Evolutionary conservation across 2,113 vertebrate species (phyloP).

Genomic region (Pelecanoides urinatrix): DNA sequence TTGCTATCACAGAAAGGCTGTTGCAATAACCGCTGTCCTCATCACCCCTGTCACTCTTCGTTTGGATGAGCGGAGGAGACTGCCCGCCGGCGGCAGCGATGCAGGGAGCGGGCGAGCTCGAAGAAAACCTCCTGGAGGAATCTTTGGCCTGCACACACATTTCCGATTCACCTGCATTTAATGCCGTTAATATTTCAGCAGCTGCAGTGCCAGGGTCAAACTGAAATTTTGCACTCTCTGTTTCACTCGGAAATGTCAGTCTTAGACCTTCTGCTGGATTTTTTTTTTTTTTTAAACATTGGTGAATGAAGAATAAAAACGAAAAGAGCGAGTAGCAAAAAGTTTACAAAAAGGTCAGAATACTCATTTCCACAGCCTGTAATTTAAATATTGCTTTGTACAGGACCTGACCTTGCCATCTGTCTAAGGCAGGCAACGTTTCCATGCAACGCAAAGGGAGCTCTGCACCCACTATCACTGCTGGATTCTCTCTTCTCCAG

Average conservation of each 20-base stretch:
- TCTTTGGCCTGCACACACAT: constrained; percentile 28
- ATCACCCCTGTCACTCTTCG: constrained; percentile 37
- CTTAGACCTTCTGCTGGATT: not conserved
- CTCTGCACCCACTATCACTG: not conserved
- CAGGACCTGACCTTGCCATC: not conserved
- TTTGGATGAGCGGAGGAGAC: not conserved
- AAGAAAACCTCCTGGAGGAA: constrained; percentile 36
- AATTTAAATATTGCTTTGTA: constrained; percentile 3
- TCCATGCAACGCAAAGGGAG: not conserved
- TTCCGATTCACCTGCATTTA: constrained; percentile 65
- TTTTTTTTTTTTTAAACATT: not conserved
- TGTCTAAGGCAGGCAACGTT: not conserved
- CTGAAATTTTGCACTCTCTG: constrained; percentile 61
- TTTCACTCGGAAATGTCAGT: constrained; percentile 62
- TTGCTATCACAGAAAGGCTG: not conserved
- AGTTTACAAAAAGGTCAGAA: constrained; percentile 30
- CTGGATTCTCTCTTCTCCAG: not conserved
- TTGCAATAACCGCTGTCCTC: not conserved
- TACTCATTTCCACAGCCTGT: not conserved
- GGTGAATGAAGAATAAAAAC: not conserved
- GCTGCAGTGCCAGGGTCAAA: constrained; percentile 55
- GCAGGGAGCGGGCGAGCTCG: not conserved
- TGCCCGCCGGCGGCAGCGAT: not conserved
- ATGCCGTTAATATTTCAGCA: constrained; percentile 71
- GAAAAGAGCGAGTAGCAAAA: not conserved